phyloP scores from a whole-genome alignment of 2,113 vertebrate genomes.

The Pygoscelis antarcticus region DNA sequence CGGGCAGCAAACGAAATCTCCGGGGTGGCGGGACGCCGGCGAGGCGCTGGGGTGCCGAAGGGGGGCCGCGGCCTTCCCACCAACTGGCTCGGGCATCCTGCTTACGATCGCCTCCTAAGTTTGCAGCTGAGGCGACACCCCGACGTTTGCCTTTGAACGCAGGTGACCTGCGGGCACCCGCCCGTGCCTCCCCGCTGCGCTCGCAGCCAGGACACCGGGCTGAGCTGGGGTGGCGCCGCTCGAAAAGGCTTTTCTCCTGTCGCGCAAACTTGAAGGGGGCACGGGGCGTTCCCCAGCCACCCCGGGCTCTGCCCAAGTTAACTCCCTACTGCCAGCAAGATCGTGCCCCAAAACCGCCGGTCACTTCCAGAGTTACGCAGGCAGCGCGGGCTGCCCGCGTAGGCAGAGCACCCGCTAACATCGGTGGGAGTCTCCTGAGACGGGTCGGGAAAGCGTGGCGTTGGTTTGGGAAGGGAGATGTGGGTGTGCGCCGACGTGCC shows the following conservation, averaged over 20 bases:
- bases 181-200: accelerated
- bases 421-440: too few species aligned
- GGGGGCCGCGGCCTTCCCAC: neutral
- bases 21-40: neutral
- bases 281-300: too few species aligned
- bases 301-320: neutral
- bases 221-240: too few species aligned
- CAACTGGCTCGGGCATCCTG: neutral
- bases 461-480: neutral
- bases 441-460: neutral
- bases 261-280: too few species aligned
- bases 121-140: too few species aligned
- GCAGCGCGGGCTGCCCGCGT: neutral
- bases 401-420: too few species aligned
- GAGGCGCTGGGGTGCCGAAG: neutral
- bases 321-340: neutral
- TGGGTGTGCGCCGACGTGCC: too few species aligned
- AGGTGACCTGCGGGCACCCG: neutral
- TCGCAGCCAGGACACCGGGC: neutral
- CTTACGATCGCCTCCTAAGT: accelerated
- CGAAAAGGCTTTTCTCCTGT: neutral
- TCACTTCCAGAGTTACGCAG: accelerated
- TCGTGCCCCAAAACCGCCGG: accelerated
- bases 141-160: accelerated
- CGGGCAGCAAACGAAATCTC: neutral